Base-by-base conservation (phyloP, 2,888 invertebrate genomes). In the Spodoptera picta region DNA sequence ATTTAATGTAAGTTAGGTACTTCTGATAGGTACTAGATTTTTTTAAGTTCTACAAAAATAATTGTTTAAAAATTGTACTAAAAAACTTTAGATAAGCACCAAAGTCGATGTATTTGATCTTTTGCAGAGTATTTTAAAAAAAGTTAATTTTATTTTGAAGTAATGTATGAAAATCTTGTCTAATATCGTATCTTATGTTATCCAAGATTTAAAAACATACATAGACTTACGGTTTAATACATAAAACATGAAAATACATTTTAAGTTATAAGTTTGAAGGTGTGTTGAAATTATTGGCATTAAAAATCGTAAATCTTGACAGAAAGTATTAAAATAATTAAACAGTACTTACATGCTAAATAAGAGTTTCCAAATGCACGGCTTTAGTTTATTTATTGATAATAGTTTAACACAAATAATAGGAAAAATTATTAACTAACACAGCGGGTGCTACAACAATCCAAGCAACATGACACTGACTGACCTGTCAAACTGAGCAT, bases 261-360 rank as follows among this genome's bases (percentile, higher is more conserved):
- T 36, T 36, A 36, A 36, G 36, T 36, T 36, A 36, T 36, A 36
- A 45, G 7, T 23, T 3, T 11, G 43, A 67, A 27, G 1, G 12
- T 43, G 19, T 43, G 19, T 52, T 41, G 47, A 53, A 51, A 59
- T 24, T 46, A 49, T 12, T 27, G 50, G 42, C 54, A 46, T 36
- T 12, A 47, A 55, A 60, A 57, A 49, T 52, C 31, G 19, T 44
- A 0, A 36, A 66, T 43, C 41, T 27, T 76, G 76, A 77, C 79
- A 63, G 79, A 77, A 77, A 76, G 54, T 47, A n/a, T 14, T 31
- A 45, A 47, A 19, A 42, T 55, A 62, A 57, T 56, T 47, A 41
- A 42, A 50, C 12, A 48, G 45, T 61, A 77, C 77, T 79, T 63
- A 77, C 77, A 65, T 59, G 31, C 6, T 2, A 51, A 46, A 65